Base-by-base conservation (phyloP, 2,113 vertebrate species). In the Leiothrix lutea region DNA sequence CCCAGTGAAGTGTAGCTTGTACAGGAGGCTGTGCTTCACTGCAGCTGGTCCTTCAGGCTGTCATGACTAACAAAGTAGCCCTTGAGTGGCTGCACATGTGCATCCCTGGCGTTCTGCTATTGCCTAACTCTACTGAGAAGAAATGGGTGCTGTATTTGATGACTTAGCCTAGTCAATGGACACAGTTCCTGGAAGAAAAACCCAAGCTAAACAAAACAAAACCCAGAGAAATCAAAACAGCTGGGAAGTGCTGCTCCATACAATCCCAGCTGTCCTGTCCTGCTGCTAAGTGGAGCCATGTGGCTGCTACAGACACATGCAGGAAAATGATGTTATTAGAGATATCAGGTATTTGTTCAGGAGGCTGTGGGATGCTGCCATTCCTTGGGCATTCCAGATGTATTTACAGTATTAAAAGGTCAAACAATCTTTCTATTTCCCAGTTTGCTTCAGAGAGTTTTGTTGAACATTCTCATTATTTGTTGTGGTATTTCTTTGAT, bases 341-440 rank as follows among this genome's bases (percentile, higher is more conserved):
- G 47, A 69, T 33, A 90, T 53, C 38, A 74, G 64, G 54, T 88
- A 81, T 96, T 94, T 96, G 88, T 74, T 88, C 81, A 88, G 87
- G n/a, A 94, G 80, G 54, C 89, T 94, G 69, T 71, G 89, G 83
- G 88, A 95, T 88, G 89, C 64, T 92, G 67, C 79, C 42, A 28
- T 93, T 95, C 91, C 74, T 90, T 86, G 54, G 81, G 69, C 79
- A 81, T 45, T 84, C 66, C 88, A 90, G 92, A 81, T 92, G 50
- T 94, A 91, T 94, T 97, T 96, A 97, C 73, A 75, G 93, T 83
- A 97, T 97, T 96, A 96, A 97, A 96, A 97, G 93, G 95, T 97
- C 96, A 97, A 94, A 89, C 88, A 96, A 95, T 97, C 84, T 94
- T 96, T 79, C 53, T 66, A 74, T 90, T 93, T 95, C 86, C 53